Conservation (phyloP, 30 jellyfish, hydroid and myxozoan genomes). For the Hydra vulgaris region DNA sequence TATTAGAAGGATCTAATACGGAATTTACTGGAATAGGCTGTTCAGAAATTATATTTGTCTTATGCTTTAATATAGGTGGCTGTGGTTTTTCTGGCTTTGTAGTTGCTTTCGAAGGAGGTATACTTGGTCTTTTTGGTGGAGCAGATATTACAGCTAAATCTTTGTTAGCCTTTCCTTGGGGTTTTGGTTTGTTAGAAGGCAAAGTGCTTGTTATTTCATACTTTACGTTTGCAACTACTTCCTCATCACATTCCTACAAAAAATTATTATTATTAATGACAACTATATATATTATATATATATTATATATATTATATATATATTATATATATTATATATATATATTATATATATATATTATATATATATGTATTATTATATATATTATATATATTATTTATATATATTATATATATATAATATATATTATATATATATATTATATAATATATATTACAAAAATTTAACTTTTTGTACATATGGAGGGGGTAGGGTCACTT, state of each 20-base stretch:
- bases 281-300: too few species aligned
- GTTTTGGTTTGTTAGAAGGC: not conserved
- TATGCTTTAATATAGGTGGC: not conserved
- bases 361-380: too few species aligned
- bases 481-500: too few species aligned
- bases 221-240: not conserved
- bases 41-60: not conserved
- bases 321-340: too few species aligned
- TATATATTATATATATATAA: too few species aligned
- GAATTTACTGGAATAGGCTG: not conserved
- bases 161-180: not conserved
- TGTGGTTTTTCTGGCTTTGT: not conserved
- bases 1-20: not conserved
- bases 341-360: too few species aligned
- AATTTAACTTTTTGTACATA: too few species aligned
- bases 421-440: too few species aligned
- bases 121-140: not conserved
- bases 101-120: not conserved
- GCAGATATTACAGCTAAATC: not conserved
- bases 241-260: slow-evolving; percentile 19
- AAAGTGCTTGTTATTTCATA: not conserved
- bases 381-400: too few species aligned
- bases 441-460: too few species aligned
- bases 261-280: too few species aligned
- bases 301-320: too few species aligned